phyloP scores from a whole-genome alignment of 2,888 invertebrate species.

The Uloborus plumipes region DNA sequence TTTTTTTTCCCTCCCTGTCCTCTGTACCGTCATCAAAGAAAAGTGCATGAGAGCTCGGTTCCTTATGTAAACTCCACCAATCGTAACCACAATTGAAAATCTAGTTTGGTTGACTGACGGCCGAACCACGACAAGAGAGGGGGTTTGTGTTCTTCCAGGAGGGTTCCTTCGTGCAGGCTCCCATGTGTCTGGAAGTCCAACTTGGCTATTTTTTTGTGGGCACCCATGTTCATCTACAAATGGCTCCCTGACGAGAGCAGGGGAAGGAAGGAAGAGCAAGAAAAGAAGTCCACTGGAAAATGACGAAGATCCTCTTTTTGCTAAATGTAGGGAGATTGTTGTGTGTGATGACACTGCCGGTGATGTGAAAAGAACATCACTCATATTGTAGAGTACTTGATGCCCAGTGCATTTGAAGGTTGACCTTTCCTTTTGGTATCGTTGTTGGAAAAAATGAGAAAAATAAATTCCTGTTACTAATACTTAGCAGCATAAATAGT shows the following conservation, averaged over 20 bases:
- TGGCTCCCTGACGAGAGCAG: constrained; percentile 32
- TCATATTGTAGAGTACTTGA: not conserved
- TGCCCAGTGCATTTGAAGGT: not conserved
- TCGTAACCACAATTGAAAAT: constrained; percentile 55
- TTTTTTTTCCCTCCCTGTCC: not conserved
- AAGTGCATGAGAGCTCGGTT: constrained; percentile 22
- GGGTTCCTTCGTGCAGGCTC: not conserved
- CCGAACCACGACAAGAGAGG: too few relatives aligned
- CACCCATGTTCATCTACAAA: constrained; percentile 54
- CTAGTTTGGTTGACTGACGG: constrained; percentile 22
- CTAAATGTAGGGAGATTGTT: constrained; percentile 15
- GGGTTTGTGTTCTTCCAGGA: too few relatives aligned
- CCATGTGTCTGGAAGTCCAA: constrained; percentile 19
- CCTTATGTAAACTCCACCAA: constrained; percentile 56
- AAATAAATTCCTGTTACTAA: too few relatives aligned
- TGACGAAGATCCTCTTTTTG: not conserved
- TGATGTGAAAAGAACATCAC: constrained; percentile 6
- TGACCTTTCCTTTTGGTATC: too few relatives aligned
- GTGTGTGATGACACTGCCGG: constrained; percentile 49
- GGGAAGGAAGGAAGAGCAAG: constrained; percentile 9
- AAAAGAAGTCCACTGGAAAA: constrained; percentile 17
- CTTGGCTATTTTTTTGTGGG: constrained; percentile 27
- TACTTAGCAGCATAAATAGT: too few relatives aligned
- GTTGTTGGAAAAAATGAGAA: too few relatives aligned
- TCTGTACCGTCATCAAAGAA: constrained; percentile 44